Evolutionary conservation across 2,113 vertebrate species (phyloP).

Genomic region (Empidonax traillii): DNA sequence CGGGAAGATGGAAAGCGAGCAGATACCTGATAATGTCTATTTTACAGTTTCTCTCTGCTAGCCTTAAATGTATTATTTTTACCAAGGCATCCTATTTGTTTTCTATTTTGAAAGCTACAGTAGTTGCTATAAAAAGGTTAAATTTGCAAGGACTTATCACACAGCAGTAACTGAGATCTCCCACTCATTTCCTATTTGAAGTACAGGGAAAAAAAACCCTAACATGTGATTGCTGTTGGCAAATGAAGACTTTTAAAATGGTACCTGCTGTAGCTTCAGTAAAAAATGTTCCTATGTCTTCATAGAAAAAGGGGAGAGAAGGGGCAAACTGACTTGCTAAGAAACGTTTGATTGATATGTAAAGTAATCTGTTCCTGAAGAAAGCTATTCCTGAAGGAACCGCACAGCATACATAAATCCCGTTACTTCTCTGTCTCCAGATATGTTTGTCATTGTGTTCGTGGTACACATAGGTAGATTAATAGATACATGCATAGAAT

Average conservation of each 20-base stretch:
- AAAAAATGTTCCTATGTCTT: conserved; percentile 20
- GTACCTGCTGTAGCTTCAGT: background rate
- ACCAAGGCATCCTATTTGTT: conserved; percentile 54
- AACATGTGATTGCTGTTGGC: conserved; percentile 43
- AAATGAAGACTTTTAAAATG: conserved; percentile 56
- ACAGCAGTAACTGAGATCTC: conserved; percentile 63
- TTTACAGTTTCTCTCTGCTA: conserved; percentile 32
- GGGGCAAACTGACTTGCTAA: background rate
- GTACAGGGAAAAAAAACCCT: background rate
- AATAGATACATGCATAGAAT: conserved; percentile 42
- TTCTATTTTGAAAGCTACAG: conserved; percentile 65
- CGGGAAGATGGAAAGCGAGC: background rate
- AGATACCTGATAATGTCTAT: background rate
- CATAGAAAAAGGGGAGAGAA: background rate
- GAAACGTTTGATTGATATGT: conserved; percentile 32
- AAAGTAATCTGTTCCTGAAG: conserved; percentile 29
- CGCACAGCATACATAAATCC: background rate
- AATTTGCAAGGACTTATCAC: conserved; percentile 65
- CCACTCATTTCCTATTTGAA: conserved; percentile 66
- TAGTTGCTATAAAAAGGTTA: conserved; percentile 68
- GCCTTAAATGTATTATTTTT: conserved; percentile 48
- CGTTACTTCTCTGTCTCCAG: conserved; percentile 2
- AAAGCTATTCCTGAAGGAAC: conserved; percentile 39
- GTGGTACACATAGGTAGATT: conserved; percentile 56
- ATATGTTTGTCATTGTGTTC: conserved; percentile 39